Conservation (phyloP, 2,797 vertebrate species). For the Jordanella pulchra region DNA sequence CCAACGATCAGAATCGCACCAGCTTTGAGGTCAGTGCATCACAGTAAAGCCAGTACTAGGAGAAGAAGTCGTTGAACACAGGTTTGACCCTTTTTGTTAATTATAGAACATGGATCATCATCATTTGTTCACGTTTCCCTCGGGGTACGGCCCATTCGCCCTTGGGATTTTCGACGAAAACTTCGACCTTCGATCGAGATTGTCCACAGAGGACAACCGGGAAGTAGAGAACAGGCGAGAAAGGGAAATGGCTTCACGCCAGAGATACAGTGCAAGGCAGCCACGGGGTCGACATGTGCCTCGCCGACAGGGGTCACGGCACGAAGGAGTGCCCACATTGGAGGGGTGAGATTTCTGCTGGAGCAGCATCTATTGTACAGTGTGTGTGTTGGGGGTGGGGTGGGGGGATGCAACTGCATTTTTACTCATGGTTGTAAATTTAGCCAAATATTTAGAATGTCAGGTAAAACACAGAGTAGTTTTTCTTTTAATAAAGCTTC, state of each 20-base stretch:
- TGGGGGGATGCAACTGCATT: too few relatives aligned
- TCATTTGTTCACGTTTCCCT: slow-evolving; percentile 90
- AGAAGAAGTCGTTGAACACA: not conserved
- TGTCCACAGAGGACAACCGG: slow-evolving; percentile 84
- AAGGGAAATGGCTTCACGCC: slow-evolving; percentile 89
- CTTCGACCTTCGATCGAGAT: slow-evolving; percentile 87
- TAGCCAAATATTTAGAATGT: too few relatives aligned
- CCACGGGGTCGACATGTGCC: slow-evolving; percentile 89
- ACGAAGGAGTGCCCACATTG: slow-evolving; percentile 93
- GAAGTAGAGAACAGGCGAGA: slow-evolving; percentile 90
- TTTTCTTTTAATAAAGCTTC: too few relatives aligned
- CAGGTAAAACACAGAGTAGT: too few relatives aligned
- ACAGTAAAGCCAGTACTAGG: slow-evolving; percentile 9
- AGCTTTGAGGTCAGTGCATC: slow-evolving; percentile 84
- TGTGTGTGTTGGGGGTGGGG: not conserved
- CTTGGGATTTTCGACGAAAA: slow-evolving; percentile 94
- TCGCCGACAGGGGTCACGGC: slow-evolving; percentile 85
- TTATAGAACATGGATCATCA: slow-evolving; percentile 88
- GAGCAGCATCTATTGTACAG: slow-evolving; percentile 3
- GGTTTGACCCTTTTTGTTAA: slow-evolving; percentile 32
- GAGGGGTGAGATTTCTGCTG: slow-evolving; percentile 84
- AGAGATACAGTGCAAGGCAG: slow-evolving; percentile 88
- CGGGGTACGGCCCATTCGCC: slow-evolving; percentile 90
- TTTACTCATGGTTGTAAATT: too few relatives aligned
- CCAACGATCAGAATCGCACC: slow-evolving; percentile 83